Evolutionary conservation across 2,797 vertebrate genomes (phyloP).

Genomic region (Nothura maculosa): DNA sequence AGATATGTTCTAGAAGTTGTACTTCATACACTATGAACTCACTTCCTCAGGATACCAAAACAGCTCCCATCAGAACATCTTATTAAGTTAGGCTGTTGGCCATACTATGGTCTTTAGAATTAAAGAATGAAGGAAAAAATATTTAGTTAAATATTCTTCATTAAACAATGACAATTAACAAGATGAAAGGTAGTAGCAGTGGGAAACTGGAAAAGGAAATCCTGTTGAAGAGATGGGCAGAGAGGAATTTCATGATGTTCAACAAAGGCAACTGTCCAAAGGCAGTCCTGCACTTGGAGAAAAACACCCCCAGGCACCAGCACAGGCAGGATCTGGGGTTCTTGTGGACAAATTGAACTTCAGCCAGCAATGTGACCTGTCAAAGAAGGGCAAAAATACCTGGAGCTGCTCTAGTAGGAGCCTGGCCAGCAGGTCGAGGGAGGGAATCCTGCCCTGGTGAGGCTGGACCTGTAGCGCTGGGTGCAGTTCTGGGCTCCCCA

Average conservation of each 20-base stretch:
- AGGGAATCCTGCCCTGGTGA: no score
- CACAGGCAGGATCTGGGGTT: no score
- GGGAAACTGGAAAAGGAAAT: background rate
- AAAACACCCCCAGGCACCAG: no score
- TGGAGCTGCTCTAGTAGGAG: no score
- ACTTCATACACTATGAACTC: constrained; percentile 31
- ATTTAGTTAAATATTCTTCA: background rate
- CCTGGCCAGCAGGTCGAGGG: no score
- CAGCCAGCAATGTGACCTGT: no score
- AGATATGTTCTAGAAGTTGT: constrained; percentile 25
- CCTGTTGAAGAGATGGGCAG: background rate
- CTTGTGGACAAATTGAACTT: no score
- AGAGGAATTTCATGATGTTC: no score
- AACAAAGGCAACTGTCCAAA: no score
- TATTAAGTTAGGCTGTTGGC: background rate
- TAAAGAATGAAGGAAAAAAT: background rate
- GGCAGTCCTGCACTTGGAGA: no score
- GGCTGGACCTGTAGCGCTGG: no score
- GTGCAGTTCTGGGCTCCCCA: background rate
- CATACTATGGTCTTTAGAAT: background rate
- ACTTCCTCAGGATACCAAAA: constrained; percentile 28
- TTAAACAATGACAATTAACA: background rate
- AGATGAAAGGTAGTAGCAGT: background rate
- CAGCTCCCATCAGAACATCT: constrained; percentile 2
- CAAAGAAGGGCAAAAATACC: no score